phyloP scores from a whole-genome alignment of 2,113 vertebrate genomes.

The Hemiprocne comata region DNA sequence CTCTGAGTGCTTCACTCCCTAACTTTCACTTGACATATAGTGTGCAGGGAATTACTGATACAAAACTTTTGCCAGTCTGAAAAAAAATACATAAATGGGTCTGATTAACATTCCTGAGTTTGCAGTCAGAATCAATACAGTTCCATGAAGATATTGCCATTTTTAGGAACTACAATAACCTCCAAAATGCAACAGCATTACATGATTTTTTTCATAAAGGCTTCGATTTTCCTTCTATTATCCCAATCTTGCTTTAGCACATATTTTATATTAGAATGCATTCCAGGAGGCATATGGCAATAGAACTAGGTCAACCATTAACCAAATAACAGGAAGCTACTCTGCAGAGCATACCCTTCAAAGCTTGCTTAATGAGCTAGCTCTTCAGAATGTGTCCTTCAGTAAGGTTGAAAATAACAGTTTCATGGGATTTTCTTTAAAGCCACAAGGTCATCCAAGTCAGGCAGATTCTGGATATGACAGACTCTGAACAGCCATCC shows the following conservation, averaged over 20 bases:
- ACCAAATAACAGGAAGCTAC: constrained; percentile 86
- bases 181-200: constrained; percentile 10
- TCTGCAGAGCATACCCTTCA: constrained; percentile 81
- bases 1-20: constrained; percentile 4
- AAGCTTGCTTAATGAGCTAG: constrained; percentile 79
- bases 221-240: constrained; percentile 71
- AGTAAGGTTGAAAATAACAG: constrained; percentile 75
- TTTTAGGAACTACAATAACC: constrained; percentile 1
- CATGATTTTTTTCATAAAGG: constrained; percentile 51
- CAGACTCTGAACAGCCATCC: constrained; percentile 5
- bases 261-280: constrained; percentile 80
- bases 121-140: constrained; percentile 31
- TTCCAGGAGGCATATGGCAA: constrained; percentile 90
- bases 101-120: background rate
- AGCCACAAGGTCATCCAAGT: constrained; percentile 40
- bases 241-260: constrained; percentile 77
- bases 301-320: constrained; percentile 94
- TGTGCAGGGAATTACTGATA: background rate
- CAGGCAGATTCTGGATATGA: constrained; percentile 25
- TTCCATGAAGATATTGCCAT: constrained; percentile 1
- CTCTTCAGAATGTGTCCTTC: constrained; percentile 84
- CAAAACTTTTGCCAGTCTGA: background rate
- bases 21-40: background rate
- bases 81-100: background rate
- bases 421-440: constrained; percentile 67